Evolutionary conservation across 37 sponge, comb jelly and placozoan genomes (phyloP), one percentile per base, ranked within the genome.

Genomic region (Axinella damicornis): DNA sequence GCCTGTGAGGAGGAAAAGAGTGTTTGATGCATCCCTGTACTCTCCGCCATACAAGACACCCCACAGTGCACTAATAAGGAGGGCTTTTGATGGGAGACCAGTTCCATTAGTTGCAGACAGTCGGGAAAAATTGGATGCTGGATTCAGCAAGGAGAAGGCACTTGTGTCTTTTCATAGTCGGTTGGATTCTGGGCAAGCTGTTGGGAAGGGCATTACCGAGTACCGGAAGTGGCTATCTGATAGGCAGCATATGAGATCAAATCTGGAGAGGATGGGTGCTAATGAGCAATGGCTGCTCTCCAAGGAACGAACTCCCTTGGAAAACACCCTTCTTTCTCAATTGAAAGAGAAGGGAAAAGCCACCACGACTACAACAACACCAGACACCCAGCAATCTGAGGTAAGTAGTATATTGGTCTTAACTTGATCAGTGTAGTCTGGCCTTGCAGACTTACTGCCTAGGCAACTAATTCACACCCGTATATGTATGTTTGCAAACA

Each of bases 241-340:
- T 24, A 57, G 85, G 40, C 34, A 37, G 57, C 30, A 24, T 5
- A 31, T 85, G 57, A 78, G 91, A 60, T 36, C 31, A 1, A 27
- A 31, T 9, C 58, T 90, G 20, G 81, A 90, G 5, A 18, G 37
- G 11, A 53, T 85, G 70, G 91, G 85, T 16, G 65, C 65, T 27
- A 65, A 24, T 40, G 69, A 85, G 31, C 53, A 67, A 38, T 90
- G 91, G 91, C 57, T 90, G 58, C 41, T 21, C 41, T 62, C 69
- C 32, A 90, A 90, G 58, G 59, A 78, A 0, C 37, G 85, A 33
- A 90, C 74, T 19, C 76, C 69, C 0, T 66, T 84, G 31, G 91
- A 90, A 68, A 66, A 30, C 30, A 24, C 25, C 18, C 41, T 83
- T 32, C 56, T 83, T 53, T 56, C 71, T 9, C 30, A 27, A 5